Evolutionary conservation across 2,888 invertebrate genomes (phyloP), one percentile per base, ranked within the genome.

Genomic region (Drosophila atripex): DNA sequence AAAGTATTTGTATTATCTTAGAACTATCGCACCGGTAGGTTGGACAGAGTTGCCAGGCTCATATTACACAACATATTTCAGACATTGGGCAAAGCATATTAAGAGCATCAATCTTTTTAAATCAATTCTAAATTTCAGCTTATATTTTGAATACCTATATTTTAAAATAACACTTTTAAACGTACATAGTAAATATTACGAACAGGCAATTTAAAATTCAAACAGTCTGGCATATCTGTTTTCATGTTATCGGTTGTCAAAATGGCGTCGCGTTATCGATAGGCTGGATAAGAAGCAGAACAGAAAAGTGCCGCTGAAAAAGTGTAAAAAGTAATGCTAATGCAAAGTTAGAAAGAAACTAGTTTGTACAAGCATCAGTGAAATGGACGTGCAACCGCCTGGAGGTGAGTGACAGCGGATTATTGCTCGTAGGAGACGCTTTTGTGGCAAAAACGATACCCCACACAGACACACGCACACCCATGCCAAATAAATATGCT

Each of bases 371-470:
- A 57, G 16, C 32, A 21, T 9, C 14, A 61, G 45, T 43, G 69
- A 38, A 50, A 85, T 85, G 84, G 84, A 85, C 51, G 84, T 73
- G 9, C 88, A 85, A 52, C 78, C 86, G 55, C 84, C 84, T 2
- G 68, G 84, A 73, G 84, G 84, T 85, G 51, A 63, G 58, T 16
- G 8, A 1, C 3, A 2, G 11, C 18, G 4, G n/a, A 11, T 46
- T 9, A 16, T 6, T 14, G 3, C 14, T 5, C n/a, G 2, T 7
- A 6, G n/a, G 7, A 35, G n/a, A n/a, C n/a, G 14, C 0, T n/a
- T 12, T 32, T 3, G 32, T 11, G 32, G 32, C 32, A 1, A 35
- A 35, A 7, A 0, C 35, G 14, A 35, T 1, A 50, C 9, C 18
- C 1, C 52, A 23, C 16, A 7, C 58, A 32, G 50, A 39, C 60